phyloP scores from a whole-genome alignment of 2,113 vertebrate species.

The Ailuropoda melanoleuca region DNA sequence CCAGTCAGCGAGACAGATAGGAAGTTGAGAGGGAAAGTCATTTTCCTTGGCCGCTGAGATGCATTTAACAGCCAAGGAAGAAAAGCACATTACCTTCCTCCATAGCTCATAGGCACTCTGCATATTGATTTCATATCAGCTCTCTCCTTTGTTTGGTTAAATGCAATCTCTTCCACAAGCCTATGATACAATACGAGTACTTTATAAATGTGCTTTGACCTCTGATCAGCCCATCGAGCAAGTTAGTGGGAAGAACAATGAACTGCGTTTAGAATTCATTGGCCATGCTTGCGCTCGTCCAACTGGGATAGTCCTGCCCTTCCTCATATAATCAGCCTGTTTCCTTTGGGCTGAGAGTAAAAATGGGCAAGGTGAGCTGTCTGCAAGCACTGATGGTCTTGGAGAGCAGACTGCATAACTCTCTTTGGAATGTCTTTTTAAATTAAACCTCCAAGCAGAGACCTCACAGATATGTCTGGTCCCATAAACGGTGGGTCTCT shows the following conservation, averaged over 20 bases:
- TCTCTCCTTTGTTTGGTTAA: constrained; percentile 57
- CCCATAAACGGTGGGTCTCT: neutral
- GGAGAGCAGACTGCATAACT: neutral
- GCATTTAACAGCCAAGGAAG: constrained; percentile 54
- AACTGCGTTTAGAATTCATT: neutral
- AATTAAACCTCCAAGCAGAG: neutral
- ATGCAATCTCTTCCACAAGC: constrained; percentile 5
- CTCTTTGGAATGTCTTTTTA: neutral
- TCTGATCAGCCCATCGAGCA: neutral
- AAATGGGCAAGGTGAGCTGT: neutral
- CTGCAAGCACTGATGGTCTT: neutral
- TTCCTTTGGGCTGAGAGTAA: neutral
- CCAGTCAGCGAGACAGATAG: constrained; percentile 11
- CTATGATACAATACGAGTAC: neutral
- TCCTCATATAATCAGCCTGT: neutral
- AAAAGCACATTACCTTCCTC: constrained; percentile 47
- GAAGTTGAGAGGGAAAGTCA: constrained; percentile 44
- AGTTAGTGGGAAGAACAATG: neutral
- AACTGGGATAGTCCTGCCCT: neutral
- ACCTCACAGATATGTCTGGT: neutral
- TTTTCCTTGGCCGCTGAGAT: constrained; percentile 57
- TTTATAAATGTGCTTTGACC: constrained; percentile 16
- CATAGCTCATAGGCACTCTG: constrained; percentile 50
- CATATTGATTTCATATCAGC: constrained; percentile 13
- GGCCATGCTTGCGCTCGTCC: neutral